Base-by-base conservation (phyloP, 2,113 vertebrate genomes). In the Erythrocercus mccallii region DNA sequence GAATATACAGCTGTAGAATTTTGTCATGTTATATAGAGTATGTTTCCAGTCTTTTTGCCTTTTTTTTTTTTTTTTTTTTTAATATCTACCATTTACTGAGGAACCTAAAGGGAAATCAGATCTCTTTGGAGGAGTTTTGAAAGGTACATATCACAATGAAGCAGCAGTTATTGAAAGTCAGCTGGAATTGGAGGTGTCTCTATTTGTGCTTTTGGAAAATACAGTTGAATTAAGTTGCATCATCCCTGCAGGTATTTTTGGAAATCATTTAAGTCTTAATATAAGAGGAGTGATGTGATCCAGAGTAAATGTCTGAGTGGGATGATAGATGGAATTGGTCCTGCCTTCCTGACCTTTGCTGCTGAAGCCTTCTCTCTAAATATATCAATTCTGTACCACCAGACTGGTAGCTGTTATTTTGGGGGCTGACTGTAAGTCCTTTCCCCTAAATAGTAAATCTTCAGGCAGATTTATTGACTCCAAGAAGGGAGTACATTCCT, bases 161-260 rank as follows among this genome's bases (percentile, higher is more conserved):
- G 40, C 48, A 81, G 48, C 53, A 69, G 40, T 24, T 25, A 23
- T 4, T 76, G 58, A 60, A 69, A 78, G 37, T 69, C 70, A 60
- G 16, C 64, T 79, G 74, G 25, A 60, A 30, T 31, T 72, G 44
- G 48, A 23, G 66, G 44, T 37, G 28, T 48, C 65, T 87, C 60
- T 73, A 51, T 79, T 90, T 85, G 28, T 90, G 85, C 79, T 78
- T 79, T 90, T 92, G 66, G 58, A 79, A 96, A 72, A 76, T 50
- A 47, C n/a, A 60, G 30, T 54, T 57, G 44, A 70, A 79, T 48
- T 81, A 42, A 62, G 37, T n/a, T 81, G 50, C 40, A 47, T 79
- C 61, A 27, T 60, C 93, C 74, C 62, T 84, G 53, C 66, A 76
- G 65, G 73, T 81, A 84, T 94, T 86, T 83, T 86, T 91, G 44